phyloP scores from a whole-genome alignment of 2,797 vertebrate species.

The Karalla daura region DNA sequence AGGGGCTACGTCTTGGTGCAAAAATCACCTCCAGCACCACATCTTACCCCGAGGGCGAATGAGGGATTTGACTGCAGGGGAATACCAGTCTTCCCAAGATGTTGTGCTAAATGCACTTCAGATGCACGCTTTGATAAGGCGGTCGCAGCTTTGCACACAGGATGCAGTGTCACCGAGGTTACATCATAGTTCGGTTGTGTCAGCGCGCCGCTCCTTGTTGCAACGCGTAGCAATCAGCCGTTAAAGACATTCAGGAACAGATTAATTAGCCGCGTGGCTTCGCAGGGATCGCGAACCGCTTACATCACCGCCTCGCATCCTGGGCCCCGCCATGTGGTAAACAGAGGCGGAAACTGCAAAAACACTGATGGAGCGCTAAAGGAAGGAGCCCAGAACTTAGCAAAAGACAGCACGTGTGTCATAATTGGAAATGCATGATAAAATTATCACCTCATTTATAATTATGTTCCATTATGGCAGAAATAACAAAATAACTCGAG shows the following conservation, averaged over 20 bases:
- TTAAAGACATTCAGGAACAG: constrained; percentile 13
- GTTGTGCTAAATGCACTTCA: background rate
- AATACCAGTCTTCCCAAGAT: too few species aligned
- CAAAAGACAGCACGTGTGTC: too few species aligned
- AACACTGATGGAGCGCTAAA: background rate
- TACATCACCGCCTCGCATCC: background rate
- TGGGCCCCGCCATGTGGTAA: background rate
- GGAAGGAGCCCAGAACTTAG: too few species aligned
- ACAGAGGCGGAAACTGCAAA: background rate
- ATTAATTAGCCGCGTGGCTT: constrained; percentile 12
- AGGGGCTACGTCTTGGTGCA: background rate
- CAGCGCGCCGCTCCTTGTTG: background rate
- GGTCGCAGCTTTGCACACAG: background rate
- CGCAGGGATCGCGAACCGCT: background rate
- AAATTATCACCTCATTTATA: too few species aligned
- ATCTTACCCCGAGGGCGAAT: background rate
- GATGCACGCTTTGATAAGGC: too few species aligned
- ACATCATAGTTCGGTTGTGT: background rate
- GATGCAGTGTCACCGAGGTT: background rate
- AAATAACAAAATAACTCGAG: too few species aligned
- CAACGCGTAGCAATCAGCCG: background rate
- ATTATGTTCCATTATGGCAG: too few species aligned
- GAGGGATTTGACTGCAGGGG: too few species aligned
- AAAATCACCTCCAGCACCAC: background rate
- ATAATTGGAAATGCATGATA: too few species aligned